Base-by-base conservation (phyloP, 2,113 vertebrate species). In the Symphodus melops region DNA sequence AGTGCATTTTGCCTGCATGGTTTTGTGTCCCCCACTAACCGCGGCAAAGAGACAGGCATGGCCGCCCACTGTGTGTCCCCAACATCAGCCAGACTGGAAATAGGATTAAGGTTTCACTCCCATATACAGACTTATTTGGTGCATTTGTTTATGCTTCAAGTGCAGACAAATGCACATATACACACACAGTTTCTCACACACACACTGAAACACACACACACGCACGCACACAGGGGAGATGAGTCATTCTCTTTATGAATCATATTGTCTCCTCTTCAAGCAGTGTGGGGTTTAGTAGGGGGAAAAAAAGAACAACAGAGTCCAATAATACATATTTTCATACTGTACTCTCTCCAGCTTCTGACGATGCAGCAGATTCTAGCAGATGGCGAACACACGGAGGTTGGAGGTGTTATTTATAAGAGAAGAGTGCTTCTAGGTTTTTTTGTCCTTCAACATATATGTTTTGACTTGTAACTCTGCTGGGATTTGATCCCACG, bases 161-260 rank as follows among this genome's bases (percentile, higher is more conserved):
- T 75, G 53, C 71, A 61, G 75, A 28, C 23, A 55, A 55, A 62
- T 73, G 55, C 71, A 72, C 84, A 53, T 42, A 72, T 39, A 64
- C 6, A 14, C 55, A 59, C 42, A 69, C 20, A 48, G 21, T 56
- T n/a, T n/a, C 25, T 49, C 42, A 56, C 14, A 25, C 33, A 42
- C 42, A 53, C 33, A 17, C 64, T 58, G 41, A 61, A 77, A 59
- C 72, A 36, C 46, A 49, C 52, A 56, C 16, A 23, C 59, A 63
- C 52, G 62, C 76, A 69, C 21, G 21, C 54, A 58, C 25, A 61
- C 48, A n/a, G 17, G 76, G 69, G 77, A 73, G 76, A 89, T 87
- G 89, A 92, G 66, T 91, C 90, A 91, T 67, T 69, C 57, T 59
- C 57, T 86, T 86, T 82, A 87, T 84, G 78, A 87, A 68, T 87